A percentile compares a stretch with the other conserved stretches of the same genome.
Evolutionary conservation across 2,797 vertebrate species (phyloP).

Genomic region (Hippocampus kuda): DNA sequence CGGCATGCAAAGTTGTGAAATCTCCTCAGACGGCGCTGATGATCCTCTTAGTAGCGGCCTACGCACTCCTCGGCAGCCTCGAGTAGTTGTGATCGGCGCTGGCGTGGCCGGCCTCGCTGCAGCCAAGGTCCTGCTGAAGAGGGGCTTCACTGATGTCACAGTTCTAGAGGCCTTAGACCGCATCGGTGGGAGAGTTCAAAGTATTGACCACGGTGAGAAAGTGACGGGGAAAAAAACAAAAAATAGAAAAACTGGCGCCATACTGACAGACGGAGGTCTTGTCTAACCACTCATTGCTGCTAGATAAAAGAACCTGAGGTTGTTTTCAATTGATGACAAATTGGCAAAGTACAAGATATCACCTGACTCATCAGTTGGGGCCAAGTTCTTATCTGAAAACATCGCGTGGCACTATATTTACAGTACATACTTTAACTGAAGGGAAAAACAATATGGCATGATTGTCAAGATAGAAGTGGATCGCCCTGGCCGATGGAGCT

Average conservation of each 20-base stretch:
- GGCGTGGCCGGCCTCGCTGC: slow-evolving; percentile 93
- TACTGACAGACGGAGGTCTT: background rate
- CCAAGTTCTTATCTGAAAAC: too few relatives aligned
- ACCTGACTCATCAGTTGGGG: background rate
- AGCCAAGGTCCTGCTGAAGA: slow-evolving; percentile 82
- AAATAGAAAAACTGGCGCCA: background rate
- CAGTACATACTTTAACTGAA: too few relatives aligned
- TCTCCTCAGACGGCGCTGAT: slow-evolving; percentile 99
- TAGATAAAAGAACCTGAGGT: background rate
- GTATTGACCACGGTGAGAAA: slow-evolving; percentile 81
- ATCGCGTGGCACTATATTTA: background rate
- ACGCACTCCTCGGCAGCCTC: slow-evolving; percentile 88
- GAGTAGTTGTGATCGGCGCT: slow-evolving; percentile 94
- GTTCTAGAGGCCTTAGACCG: slow-evolving; percentile 91
- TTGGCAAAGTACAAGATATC: background rate
- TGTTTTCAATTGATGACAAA: background rate
- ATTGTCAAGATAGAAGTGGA: too few relatives aligned
- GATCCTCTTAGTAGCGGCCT: slow-evolving; percentile 95
- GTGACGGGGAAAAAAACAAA: background rate
- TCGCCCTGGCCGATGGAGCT: too few relatives aligned
- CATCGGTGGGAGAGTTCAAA: slow-evolving; percentile 92
- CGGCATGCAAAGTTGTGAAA: slow-evolving; percentile 99
- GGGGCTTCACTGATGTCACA: slow-evolving; percentile 93
- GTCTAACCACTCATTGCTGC: background rate
- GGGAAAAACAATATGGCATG: too few relatives aligned